Base-by-base conservation (phyloP, 1,140 invertebrate species). In the Medauroidea extradentata region DNA sequence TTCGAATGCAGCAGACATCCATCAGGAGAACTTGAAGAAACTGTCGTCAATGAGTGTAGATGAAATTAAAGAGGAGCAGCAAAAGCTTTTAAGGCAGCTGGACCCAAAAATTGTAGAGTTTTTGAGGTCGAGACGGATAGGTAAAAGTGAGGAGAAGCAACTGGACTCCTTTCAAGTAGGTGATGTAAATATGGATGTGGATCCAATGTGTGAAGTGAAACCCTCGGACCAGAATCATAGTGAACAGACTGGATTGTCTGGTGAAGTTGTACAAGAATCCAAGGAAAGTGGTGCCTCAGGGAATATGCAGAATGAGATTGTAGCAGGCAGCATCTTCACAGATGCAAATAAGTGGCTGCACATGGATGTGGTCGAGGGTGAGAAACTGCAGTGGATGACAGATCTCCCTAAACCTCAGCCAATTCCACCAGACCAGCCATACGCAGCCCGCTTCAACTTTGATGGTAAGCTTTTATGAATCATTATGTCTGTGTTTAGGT, bases 341-440 rank as follows among this genome's bases (percentile, higher is more conserved):
- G 75, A 82, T 57, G 68, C 84, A 1, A 82, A 85, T 56, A 83
- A 86, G 24, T 94, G 89, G 88, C 63, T 93, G 0, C 81, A 94
- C 69, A 94, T 94, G 83, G 82, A 91, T 72, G 77, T 80, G 27
- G 67, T 93, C 42, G 93, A 95, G 73, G 80, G 81, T 61, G 88
- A 90, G 63, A 96, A 95, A 73, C 71, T 94, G 3, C 82, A 87
- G 63, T 95, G 93, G 93, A 90, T 93, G 79, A 81, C 83, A 69
- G 81, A 87, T 16, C 39, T 60, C 16, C 25, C 55, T 59, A 66
- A 74, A 27, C 46, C 71, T 55, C 67, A 68, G 57, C 16, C 43
- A 21, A 5, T 48, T 19, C 24, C 42, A 23, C 9, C 27, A 3
- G 56, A 76, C 57, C 76, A 83, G 63, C 80, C 82, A 11, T 91